Percentiles rank a stretch among this genome's conserved stretches.
These are phyloP conservation scores for Maconellicoccus hirsutus DNA, from an alignment of 1,140 invertebrate species.

Conservation along the genomic window DNA sequence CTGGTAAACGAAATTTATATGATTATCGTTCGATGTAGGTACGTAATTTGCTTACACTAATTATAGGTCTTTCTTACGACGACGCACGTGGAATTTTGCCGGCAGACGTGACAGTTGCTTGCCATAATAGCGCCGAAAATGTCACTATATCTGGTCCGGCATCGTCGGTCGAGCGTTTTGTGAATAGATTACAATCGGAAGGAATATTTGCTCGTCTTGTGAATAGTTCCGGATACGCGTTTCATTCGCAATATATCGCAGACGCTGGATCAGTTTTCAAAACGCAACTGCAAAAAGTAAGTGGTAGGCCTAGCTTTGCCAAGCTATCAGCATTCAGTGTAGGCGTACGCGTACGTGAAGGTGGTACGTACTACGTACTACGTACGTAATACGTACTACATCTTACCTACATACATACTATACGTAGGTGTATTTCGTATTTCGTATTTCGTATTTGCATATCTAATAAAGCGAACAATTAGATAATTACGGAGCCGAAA, in stretches of 20 bases:
- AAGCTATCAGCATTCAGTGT: too few species aligned
- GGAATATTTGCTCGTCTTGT: slow-evolving; percentile 74
- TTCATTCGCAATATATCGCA: slow-evolving; percentile 43
- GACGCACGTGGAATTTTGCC: slow-evolving; percentile 48
- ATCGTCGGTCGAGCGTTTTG: slow-evolving; percentile 54
- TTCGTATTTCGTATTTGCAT: too few species aligned
- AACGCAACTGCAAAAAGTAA: slow-evolving; percentile 52
- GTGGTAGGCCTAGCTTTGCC: neutral
- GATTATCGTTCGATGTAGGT: too few species aligned
- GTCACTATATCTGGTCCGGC: slow-evolving; percentile 76
- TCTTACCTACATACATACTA: too few species aligned
- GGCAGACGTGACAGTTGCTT: slow-evolving; percentile 61
- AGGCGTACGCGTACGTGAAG: too few species aligned
- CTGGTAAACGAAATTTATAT: too few species aligned
- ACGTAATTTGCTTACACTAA: too few species aligned
- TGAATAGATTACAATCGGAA: slow-evolving; percentile 52
- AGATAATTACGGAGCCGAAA: slow-evolving; percentile 43
- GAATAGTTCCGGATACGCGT: slow-evolving; percentile 69
- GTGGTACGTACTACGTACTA: too few species aligned
- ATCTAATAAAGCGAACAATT: too few species aligned
- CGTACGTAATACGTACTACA: too few species aligned
- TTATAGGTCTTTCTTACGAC: slow-evolving; percentile 36
- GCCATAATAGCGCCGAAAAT: slow-evolving; percentile 72
- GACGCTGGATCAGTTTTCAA: slow-evolving; percentile 64
- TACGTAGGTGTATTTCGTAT: too few species aligned